Conservation (phyloP, 2,888 invertebrate species). For the Caenorhabditis virilis region DNA sequence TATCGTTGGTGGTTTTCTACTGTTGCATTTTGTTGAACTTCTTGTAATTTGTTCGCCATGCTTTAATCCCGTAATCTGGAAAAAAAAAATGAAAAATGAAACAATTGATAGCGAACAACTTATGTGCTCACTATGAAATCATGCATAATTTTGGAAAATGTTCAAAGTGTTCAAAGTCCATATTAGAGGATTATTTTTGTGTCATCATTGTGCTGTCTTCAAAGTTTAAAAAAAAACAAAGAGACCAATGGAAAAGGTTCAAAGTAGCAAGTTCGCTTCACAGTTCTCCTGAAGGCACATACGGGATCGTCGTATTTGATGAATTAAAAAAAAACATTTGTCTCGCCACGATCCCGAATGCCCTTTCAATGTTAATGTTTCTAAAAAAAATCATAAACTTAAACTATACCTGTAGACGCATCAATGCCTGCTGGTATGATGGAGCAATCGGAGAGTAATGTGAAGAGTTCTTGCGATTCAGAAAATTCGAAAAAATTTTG, state of each 20-base stretch:
- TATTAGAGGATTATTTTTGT: too few relatives aligned
- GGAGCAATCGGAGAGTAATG: slow-evolving; percentile 67
- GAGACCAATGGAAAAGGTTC: too few relatives aligned
- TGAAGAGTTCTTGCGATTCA: slow-evolving; percentile 66
- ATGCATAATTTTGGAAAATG: too few relatives aligned
- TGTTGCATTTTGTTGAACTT: slow-evolving; percentile 59
- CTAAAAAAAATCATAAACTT: not conserved
- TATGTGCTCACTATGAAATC: too few relatives aligned
- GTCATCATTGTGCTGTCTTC: too few relatives aligned
- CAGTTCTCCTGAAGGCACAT: too few relatives aligned
- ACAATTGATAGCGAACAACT: too few relatives aligned
- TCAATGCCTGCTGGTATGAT: slow-evolving; percentile 64
- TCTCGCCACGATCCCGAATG: not conserved
- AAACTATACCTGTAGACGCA: slow-evolving; percentile 61
- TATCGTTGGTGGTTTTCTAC: slow-evolving; percentile 58
- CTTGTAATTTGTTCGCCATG: slow-evolving; percentile 66
- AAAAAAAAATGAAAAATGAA: slow-evolving; percentile 3
- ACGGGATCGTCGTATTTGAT: too few relatives aligned
- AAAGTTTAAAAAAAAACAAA: too few relatives aligned
- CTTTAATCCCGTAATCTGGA: slow-evolving; percentile 54
- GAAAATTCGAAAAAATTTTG: slow-evolving; percentile 59
- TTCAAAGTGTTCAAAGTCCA: too few relatives aligned
- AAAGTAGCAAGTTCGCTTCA: too few relatives aligned
- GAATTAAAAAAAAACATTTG: not conserved
- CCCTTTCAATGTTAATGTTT: not conserved